Base-by-base conservation (phyloP, 1,140 invertebrate genomes). In the Aphaenogaster ashmeadi region DNA sequence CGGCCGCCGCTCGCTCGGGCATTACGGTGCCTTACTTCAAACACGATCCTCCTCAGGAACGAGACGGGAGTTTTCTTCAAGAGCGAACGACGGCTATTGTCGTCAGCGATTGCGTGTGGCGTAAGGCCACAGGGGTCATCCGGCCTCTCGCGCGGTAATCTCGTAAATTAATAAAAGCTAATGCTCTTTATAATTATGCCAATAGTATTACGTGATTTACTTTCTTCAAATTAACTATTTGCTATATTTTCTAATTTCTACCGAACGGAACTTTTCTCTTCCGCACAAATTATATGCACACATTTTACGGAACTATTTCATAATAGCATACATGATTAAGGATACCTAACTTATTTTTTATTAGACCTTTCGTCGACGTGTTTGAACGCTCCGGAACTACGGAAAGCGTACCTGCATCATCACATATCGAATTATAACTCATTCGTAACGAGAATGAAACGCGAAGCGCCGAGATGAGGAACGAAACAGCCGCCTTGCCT, bases 1-100 rank as follows among this genome's bases (percentile, higher is more conserved):
- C 54, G 81, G 88, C 88, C 90, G 87, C 84, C 79, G 83, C 84
- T 75, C 80, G 56, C 80, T 87, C 41, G 44, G 58, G 69, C 77
- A 86, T 84, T 88, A 83, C 77, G 78, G 71, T 86, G 77, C 77
- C 52, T 67, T 71, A 66, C 41, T 60, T 74, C 79, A 47, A 84
- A 88, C 79, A 78, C 69, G 50, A 84, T 72, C 74, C 60, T 80
- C 62, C 47, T 33, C 41, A 3, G n/a, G 80, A 75, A 84, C 80
- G 62, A 80, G 58, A 80, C 74, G 58, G 60, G 60, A 79, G 60
- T 54, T 58, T 66, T 79, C 74, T 8, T 54, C 74, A 44, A 47
- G 75, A 79, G 56, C 54, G 74, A 86, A 60, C 44, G 41, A 75
- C 71, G 44, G 67, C 69, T 84, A 84, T 84, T 84, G 80, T 84